Evolutionary conservation across 2,797 vertebrate species (phyloP).

Genomic region (Pachyuromys duprasi): DNA sequence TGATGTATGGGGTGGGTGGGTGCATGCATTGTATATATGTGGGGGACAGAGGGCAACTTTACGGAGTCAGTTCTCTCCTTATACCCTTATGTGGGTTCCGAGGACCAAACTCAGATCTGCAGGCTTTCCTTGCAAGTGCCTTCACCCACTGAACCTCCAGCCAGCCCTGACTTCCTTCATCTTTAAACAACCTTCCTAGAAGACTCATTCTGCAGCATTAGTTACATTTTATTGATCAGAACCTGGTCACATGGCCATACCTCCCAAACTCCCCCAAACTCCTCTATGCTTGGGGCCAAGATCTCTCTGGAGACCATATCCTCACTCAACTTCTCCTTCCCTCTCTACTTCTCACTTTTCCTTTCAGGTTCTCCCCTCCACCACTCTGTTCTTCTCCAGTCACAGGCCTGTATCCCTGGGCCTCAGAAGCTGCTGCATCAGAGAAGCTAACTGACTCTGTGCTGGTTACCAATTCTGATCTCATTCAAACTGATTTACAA

Average conservation of each 20-base stretch:
- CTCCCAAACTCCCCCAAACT: background rate
- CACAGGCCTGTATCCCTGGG: background rate
- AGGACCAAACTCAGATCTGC: background rate
- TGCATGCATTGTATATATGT: background rate
- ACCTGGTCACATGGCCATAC: background rate
- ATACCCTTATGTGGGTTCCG: background rate
- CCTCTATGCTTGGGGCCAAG: background rate
- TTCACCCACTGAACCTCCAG: background rate
- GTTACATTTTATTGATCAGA: background rate
- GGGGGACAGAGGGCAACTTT: background rate
- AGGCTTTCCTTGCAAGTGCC: background rate
- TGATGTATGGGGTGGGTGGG: background rate
- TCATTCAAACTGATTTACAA: background rate
- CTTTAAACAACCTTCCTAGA: background rate
- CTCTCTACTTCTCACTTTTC: background rate
- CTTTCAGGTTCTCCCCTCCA: background rate
- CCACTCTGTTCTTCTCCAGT: background rate
- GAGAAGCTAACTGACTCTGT: background rate
- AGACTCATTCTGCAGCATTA: no score
- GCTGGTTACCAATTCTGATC: background rate
- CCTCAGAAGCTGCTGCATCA: background rate
- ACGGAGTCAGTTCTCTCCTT: background rate
- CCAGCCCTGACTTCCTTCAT: background rate
- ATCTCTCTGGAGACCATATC: background rate
- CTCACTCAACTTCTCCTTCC: background rate